Base-by-base conservation (phyloP, 1,140 invertebrate genomes). In the Phocides pigmalion region DNA sequence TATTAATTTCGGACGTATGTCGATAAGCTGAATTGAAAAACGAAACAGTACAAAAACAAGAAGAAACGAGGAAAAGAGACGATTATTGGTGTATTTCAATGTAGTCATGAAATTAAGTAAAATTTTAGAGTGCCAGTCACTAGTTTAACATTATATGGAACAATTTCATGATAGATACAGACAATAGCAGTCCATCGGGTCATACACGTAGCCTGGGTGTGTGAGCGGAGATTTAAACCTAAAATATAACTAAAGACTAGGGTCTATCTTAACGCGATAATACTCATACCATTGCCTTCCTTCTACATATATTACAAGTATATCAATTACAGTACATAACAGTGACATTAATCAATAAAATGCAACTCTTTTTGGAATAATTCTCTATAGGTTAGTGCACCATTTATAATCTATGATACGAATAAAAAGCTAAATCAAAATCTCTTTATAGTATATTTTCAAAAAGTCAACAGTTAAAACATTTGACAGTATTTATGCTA, bases 241-340 rank as follows among this genome's bases (percentile, higher is more conserved):
- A 85, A 53, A 64, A 75, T 28, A 75, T 76, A 80, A 79, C 82
- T 87, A 87, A 67, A 81, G 83, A 87, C 84, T 87, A 87, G 81
- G 78, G 80, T 76, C 77, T 77, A 75, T 67, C 72, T 75, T 79
- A 66, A 71, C 69, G 70, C 68, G 70, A 75, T 78, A 81, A 85
- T 85, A 85, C 81, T 80, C 66, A 59, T 66, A 51, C 42, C 54
- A 62, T 51, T 66, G 56, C 56, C 63, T 53, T 59, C 66, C 47
- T 62, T 39, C 54, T 63, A 71, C 58, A 72, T 75, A 74, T 62
- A 69, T 72, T 77, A 74, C 64, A 74, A 75, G 79, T 73, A 81
- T 68, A 78, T 78, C 63, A 66, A 50, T 64, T 47, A 62, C 3
- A 49, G 19, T 5, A 47, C 5, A 50, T 20, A 32, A 32, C 28